These are phyloP conservation scores for Rhingia rostrata DNA, from an alignment of 2,888 invertebrate genomes.

Conservation along the genomic window DNA sequence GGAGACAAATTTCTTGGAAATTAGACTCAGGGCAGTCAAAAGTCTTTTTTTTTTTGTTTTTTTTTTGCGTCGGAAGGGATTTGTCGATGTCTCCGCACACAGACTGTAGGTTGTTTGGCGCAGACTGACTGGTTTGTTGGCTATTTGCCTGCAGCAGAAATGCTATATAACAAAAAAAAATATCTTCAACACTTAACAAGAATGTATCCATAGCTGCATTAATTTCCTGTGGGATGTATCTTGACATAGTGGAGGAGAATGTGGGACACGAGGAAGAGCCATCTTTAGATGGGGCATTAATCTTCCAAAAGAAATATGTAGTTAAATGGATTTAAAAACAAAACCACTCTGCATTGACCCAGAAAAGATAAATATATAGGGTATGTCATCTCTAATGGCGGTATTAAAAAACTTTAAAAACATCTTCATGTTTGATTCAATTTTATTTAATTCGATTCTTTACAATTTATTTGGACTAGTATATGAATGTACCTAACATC, in stretches of 20 bases:
- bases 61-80: constrained; percentile 45
- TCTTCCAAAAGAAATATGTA: too few relatives aligned
- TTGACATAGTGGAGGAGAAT: constrained; percentile 15
- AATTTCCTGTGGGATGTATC: constrained; percentile 56
- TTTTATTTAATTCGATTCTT: too few relatives aligned
- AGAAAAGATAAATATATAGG: too few relatives aligned
- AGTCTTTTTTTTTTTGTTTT: constrained; percentile 32
- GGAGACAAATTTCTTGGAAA: constrained; percentile 72
- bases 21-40: constrained; percentile 65
- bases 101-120: constrained; percentile 36
- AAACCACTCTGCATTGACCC: too few relatives aligned
- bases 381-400: too few relatives aligned
- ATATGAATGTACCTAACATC: too few relatives aligned
- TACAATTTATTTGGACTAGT: too few relatives aligned
- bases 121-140: constrained; percentile 66
- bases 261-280: constrained; percentile 1
- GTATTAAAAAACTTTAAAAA: too few relatives aligned
- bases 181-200: constrained; percentile 5
- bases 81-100: constrained; percentile 49
- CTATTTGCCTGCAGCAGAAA: constrained; percentile 57
- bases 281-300: background rate
- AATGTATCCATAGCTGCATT: constrained; percentile 21
- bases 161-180: constrained; percentile 14
- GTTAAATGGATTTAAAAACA: too few relatives aligned
- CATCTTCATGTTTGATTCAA: too few relatives aligned